These are phyloP conservation scores for Gallinago undulata DNA, from an alignment of 2,113 vertebrate genomes.

Conservation along the genomic window DNA sequence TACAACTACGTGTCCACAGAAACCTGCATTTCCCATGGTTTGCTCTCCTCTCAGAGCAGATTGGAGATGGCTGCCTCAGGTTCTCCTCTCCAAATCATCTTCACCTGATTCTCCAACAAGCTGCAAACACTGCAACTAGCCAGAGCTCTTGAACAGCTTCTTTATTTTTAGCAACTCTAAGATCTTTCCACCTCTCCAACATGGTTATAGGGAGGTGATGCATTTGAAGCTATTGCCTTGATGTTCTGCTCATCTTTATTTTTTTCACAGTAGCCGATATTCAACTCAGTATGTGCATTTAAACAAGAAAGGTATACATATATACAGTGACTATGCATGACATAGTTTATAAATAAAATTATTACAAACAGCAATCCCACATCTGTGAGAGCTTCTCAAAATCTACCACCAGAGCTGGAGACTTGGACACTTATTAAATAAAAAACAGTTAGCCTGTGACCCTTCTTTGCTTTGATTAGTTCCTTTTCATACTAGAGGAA, in stretches of 20 bases:
- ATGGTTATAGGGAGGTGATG: not conserved
- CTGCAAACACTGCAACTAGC: not conserved
- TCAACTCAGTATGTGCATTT: not conserved
- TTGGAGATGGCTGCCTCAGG: not conserved
- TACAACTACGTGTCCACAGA: not conserved
- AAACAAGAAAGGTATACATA: not conserved
- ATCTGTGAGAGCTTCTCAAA: not conserved
- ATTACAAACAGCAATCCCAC: not conserved
- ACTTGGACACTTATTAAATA: not conserved
- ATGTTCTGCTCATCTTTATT: not conserved
- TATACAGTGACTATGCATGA: not conserved
- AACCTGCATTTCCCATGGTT: not conserved
- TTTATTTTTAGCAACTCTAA: not conserved
- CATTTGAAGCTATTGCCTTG: not conserved
- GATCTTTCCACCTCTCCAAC: not conserved
- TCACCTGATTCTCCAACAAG: not conserved
- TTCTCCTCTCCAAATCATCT: not conserved
- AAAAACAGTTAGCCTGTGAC: not conserved
- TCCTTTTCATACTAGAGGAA: not conserved
- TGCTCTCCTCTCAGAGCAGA: not conserved
- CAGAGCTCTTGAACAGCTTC: rapidly evolving
- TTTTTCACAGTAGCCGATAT: not conserved
- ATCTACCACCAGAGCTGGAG: not conserved
- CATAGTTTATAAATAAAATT: not conserved
- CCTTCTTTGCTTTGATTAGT: not conserved